phyloP scores from a whole-genome alignment of 2,113 vertebrate genomes.

The Notarius quadriscutis region DNA sequence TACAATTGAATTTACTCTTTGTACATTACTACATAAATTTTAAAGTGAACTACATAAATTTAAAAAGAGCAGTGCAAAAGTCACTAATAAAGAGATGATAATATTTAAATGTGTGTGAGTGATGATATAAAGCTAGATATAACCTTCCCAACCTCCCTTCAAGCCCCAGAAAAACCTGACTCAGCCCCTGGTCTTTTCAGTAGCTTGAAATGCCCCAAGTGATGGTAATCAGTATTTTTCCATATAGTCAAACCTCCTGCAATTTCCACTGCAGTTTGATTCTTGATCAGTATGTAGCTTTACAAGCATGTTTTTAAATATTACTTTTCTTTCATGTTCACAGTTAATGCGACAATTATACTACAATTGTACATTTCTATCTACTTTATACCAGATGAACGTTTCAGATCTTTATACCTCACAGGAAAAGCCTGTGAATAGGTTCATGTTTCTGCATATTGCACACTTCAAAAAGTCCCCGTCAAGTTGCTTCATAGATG shows the following conservation, averaged over 20 bases:
- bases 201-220: too few species aligned
- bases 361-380: not conserved
- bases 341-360: not conserved
- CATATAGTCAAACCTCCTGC: not conserved
- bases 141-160: too few species aligned
- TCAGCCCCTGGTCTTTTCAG: too few species aligned
- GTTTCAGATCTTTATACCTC: not conserved
- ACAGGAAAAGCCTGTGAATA: not conserved
- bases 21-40: too few species aligned
- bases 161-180: too few species aligned
- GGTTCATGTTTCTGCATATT: not conserved
- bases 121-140: too few species aligned
- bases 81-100: too few species aligned
- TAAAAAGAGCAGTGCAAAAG: too few species aligned
- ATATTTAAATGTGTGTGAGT: too few species aligned
- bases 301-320: not conserved
- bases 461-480: not conserved
- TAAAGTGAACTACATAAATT: too few species aligned
- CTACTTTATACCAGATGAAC: not conserved
- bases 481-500: conserved; percentile 3
- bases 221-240: not conserved
- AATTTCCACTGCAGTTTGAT: not conserved
- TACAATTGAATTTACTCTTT: too few species aligned
- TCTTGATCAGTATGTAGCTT: not conserved
- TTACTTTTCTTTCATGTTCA: not conserved